A percentile compares a stretch with the other conserved stretches of the same genome.
Evolutionary conservation across 2,797 vertebrate genomes (phyloP).

Genomic region (Balearica regulorum): DNA sequence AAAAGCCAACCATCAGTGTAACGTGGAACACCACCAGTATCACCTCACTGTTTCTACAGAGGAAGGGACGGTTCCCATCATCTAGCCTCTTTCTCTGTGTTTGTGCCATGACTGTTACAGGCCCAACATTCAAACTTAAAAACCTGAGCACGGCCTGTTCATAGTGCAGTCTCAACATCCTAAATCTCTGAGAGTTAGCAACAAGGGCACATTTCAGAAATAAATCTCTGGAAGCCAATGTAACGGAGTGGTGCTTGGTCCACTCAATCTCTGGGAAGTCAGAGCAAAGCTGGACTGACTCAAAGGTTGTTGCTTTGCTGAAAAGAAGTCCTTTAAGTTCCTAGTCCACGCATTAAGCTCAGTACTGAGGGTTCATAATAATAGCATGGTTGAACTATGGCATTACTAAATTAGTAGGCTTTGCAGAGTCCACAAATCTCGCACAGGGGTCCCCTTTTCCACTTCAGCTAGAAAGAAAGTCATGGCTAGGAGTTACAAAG

Average conservation of each 20-base stretch:
- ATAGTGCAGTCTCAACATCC: background rate
- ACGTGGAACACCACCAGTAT: accelerated
- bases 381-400: background rate
- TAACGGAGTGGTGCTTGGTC: background rate
- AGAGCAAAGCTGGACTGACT: background rate
- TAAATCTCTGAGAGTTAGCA: background rate
- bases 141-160: background rate
- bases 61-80: background rate
- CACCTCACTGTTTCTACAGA: background rate
- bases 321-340: background rate
- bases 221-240: background rate
- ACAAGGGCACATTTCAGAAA: background rate
- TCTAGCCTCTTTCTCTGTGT: background rate
- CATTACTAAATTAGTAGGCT: background rate
- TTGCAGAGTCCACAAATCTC: background rate
- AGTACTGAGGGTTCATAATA: background rate
- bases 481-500: background rate
- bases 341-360: background rate
- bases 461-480: background rate
- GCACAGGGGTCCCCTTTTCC: background rate
- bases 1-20: background rate
- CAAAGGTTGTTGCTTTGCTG: background rate
- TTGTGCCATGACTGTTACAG: background rate
- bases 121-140: background rate
- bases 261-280: background rate